Conservation (phyloP, 2,113 vertebrate genomes). For the Ictidomys tridecemlineatus region DNA sequence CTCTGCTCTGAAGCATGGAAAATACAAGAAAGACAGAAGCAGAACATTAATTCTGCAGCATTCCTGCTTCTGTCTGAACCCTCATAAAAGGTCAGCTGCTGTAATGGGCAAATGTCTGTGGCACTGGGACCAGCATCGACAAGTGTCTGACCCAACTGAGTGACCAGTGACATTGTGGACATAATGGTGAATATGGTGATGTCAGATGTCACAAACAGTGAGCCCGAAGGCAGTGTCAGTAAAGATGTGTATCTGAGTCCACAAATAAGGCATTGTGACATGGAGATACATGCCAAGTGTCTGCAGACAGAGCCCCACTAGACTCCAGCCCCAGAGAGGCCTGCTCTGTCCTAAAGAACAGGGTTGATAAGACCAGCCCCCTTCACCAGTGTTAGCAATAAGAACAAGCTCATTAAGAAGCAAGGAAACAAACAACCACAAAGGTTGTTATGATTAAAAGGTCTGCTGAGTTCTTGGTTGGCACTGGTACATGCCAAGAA, state of each 20-base stretch:
- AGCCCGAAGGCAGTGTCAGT: background rate
- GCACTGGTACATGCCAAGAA: background rate
- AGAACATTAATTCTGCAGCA: background rate
- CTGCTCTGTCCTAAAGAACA: background rate
- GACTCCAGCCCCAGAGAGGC: background rate
- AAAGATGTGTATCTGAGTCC: background rate
- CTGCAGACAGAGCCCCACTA: background rate
- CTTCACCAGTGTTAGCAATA: background rate
- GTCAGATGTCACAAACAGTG: background rate
- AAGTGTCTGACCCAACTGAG: background rate
- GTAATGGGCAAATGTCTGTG: background rate
- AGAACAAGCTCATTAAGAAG: constrained; percentile 63
- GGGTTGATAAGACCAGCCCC: background rate
- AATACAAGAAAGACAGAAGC: background rate
- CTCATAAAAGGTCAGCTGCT: background rate
- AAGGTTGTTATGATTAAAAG: constrained; percentile 23
- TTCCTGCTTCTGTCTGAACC: background rate
- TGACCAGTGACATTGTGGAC: background rate
- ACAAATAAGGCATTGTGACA: background rate
- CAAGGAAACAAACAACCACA: constrained; percentile 33
- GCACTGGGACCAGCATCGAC: rapidly evolving
- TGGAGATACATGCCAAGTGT: background rate
- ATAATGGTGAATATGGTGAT: background rate
- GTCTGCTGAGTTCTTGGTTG: background rate
- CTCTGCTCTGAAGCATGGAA: background rate